phyloP scores from a whole-genome alignment of 2,113 vertebrate genomes.

The Notarius quadriscutis region DNA sequence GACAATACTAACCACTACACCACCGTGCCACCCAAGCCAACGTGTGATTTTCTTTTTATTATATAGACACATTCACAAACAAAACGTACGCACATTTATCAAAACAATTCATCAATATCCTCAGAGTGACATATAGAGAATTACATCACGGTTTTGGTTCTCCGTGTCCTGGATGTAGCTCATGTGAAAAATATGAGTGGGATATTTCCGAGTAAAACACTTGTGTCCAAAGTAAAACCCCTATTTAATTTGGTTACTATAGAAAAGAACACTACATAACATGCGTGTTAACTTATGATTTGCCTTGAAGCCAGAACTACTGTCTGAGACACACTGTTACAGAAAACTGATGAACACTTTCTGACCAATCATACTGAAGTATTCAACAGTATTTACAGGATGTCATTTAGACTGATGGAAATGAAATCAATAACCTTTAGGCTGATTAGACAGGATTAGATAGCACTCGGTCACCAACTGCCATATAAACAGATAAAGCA shows the following conservation, averaged over 20 bases:
- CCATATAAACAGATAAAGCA: constrained; percentile 17
- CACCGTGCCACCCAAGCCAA: too few relatives aligned
- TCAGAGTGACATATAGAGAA: too few relatives aligned
- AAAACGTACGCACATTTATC: too few relatives aligned
- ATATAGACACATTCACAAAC: too few relatives aligned
- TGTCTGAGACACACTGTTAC: neutral
- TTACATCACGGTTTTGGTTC: too few relatives aligned
- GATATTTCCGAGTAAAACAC: too few relatives aligned
- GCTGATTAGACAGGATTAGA: neutral
- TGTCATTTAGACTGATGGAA: neutral
- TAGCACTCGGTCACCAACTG: neutral
- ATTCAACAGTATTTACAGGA: neutral
- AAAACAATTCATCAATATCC: too few relatives aligned
- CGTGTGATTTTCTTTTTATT: too few relatives aligned
- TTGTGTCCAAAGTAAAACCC: neutral
- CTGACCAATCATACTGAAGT: neutral
- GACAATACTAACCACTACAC: too few relatives aligned
- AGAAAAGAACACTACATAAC: neutral
- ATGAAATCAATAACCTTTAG: neutral
- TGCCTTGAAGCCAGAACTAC: neutral
- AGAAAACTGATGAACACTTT: neutral
- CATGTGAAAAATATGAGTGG: too few relatives aligned
- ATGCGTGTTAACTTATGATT: neutral
- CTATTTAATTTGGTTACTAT: neutral
- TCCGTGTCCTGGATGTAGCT: too few relatives aligned